Evolutionary conservation across 1,140 invertebrate species (phyloP).

Genomic region (Trachymyrmex septentrionalis): DNA sequence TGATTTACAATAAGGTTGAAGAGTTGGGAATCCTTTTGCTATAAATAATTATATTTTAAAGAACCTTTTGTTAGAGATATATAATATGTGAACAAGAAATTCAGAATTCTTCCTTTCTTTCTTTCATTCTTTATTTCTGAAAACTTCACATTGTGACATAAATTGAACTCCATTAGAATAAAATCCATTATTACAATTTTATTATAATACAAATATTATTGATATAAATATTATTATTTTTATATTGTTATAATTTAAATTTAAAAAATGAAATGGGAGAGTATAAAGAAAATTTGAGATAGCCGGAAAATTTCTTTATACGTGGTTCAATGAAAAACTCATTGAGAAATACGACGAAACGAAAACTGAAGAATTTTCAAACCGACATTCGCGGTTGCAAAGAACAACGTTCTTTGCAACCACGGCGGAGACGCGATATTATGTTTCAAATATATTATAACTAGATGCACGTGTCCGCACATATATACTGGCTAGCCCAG

Average conservation of each 20-base stretch:
- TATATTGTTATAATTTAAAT: neutral
- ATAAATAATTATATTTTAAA: neutral
- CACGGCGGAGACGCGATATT: slow-evolving; percentile 1
- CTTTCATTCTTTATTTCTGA: neutral
- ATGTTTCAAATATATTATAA: slow-evolving; percentile 24
- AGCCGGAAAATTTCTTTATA: neutral
- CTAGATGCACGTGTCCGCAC: neutral
- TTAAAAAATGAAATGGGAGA: neutral
- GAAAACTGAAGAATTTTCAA: neutral
- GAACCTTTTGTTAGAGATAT: neutral
- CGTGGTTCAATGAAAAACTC: neutral
- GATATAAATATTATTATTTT: neutral
- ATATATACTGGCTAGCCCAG: neutral
- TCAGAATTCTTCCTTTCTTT: neutral
- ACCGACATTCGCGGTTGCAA: neutral
- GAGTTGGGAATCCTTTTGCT: neutral
- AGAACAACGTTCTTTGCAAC: neutral
- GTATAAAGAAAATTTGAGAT: neutral
- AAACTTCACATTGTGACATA: neutral
- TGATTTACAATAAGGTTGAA: neutral
- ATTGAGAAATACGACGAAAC: neutral
- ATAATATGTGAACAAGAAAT: neutral
- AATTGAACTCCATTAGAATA: neutral
- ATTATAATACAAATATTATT: neutral
- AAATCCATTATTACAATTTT: neutral